Percentiles rank a stretch among this genome's conserved stretches.
These are phyloP conservation scores for Alligator mississippiensis DNA, from an alignment of 2,113 vertebrate genomes.

Conservation along the genomic window DNA sequence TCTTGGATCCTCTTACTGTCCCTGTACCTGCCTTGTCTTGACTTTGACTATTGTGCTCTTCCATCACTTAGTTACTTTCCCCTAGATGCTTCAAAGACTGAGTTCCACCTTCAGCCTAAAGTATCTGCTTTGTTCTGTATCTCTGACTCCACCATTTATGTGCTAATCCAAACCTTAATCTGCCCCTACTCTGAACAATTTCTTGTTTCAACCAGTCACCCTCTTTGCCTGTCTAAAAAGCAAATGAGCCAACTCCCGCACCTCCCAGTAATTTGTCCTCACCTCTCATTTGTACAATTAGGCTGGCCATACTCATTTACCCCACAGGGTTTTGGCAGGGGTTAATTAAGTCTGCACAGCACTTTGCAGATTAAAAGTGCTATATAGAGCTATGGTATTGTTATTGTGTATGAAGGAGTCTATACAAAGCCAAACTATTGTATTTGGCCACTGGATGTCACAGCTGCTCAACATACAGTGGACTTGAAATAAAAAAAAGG, in stretches of 20 bases:
- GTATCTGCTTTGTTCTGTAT: neutral
- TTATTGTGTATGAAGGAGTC: neutral
- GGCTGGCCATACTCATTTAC: neutral
- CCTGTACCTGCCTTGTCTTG: accelerated
- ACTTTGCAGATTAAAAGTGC: constrained; percentile 34
- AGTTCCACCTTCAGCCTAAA: neutral
- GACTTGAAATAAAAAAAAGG: neutral
- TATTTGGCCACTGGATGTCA: constrained; percentile 74
- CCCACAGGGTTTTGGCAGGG: neutral
- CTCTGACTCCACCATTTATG: no score
- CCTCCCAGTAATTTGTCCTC: neutral
- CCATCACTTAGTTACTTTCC: neutral
- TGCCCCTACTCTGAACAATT: neutral
- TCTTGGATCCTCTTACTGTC: no score
- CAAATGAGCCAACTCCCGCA: neutral
- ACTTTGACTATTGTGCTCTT: neutral
- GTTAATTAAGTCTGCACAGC: constrained; percentile 8
- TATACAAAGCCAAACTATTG: constrained; percentile 45
- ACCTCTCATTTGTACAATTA: accelerated
- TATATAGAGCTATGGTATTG: constrained; percentile 46
- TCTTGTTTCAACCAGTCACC: neutral
- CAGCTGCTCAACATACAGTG: constrained; percentile 42
- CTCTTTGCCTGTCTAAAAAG: neutral
- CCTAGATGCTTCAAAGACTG: neutral
- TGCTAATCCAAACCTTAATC: neutral